Conservation (phyloP, 2,888 invertebrate genomes). For the Lordiphosa fenestrarum region DNA sequence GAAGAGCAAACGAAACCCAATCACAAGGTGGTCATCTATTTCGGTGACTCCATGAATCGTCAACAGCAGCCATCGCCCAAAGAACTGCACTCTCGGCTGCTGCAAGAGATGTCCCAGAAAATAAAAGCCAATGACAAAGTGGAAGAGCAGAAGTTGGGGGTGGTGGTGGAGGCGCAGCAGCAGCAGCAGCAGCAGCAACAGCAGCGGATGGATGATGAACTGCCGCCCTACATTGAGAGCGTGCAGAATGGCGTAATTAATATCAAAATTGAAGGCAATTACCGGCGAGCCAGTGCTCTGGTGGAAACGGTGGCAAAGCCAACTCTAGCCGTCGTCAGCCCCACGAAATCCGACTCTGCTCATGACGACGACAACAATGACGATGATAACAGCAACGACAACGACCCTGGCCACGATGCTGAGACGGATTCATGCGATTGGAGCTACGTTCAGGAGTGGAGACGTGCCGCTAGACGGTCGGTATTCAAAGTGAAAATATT, state of each 20-base stretch:
- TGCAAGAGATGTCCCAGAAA: slow-evolving; percentile 72
- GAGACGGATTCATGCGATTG: slow-evolving; percentile 84
- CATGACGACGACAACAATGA: slow-evolving; percentile 49
- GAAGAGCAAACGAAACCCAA: slow-evolving; percentile 61
- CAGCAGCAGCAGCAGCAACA: slow-evolving; percentile 25
- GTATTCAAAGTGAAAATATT: slow-evolving; percentile 30
- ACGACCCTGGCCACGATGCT: slow-evolving; percentile 79
- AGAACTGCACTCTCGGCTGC: slow-evolving; percentile 55
- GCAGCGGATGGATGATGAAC: slow-evolving; percentile 75
- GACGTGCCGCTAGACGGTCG: slow-evolving; percentile 76
- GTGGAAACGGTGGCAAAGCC: slow-evolving; percentile 81
- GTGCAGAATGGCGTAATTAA: slow-evolving; percentile 82
- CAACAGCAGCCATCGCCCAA: slow-evolving; percentile 35
- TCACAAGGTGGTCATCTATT: slow-evolving; percentile 88
- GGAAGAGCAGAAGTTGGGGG: slow-evolving; percentile 11
- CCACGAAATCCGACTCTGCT: slow-evolving; percentile 60
- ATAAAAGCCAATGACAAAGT: slow-evolving; percentile 42
- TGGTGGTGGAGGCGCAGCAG: slow-evolving; percentile 14
- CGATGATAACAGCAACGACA: slow-evolving; percentile 50
- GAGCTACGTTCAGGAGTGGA: slow-evolving; percentile 89
- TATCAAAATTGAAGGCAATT: slow-evolving; percentile 84
- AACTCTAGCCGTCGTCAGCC: slow-evolving; percentile 71
- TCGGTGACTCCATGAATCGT: slow-evolving; percentile 84
- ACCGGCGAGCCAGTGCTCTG: slow-evolving; percentile 83
- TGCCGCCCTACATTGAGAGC: slow-evolving; percentile 80